Conservation (phyloP, 1,140 invertebrate species). For the Anagrus nilaparvatae region DNA sequence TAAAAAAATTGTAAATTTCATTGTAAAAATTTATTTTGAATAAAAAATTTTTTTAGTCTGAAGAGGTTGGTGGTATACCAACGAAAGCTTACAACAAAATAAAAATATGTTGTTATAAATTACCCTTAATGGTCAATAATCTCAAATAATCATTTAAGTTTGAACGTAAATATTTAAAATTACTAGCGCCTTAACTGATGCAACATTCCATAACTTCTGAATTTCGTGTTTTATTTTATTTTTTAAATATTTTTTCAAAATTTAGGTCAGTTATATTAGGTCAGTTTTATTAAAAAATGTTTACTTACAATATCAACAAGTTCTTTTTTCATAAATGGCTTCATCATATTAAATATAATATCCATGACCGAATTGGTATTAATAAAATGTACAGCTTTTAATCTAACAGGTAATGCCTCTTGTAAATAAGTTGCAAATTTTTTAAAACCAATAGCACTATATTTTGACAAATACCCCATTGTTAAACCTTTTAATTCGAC, state of each 20-base stretch:
- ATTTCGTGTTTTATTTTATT: slow-evolving; percentile 9
- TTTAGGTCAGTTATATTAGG: neutral
- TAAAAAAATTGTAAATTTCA: no score
- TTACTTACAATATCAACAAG: slow-evolving; percentile 42
- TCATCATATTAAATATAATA: slow-evolving; percentile 50
- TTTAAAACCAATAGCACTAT: slow-evolving; percentile 11
- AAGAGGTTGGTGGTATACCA: no score
- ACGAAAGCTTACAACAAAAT: no score
- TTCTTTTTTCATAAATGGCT: slow-evolving; percentile 56
- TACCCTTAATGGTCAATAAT: no score
- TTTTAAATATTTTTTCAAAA: neutral
- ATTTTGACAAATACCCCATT: slow-evolving; percentile 14
- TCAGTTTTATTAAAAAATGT: slow-evolving; percentile 4
- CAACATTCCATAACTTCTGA: slow-evolving; percentile 6
- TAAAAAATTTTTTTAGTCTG: no score
- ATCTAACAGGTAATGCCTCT: slow-evolving; percentile 46
- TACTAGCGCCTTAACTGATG: slow-evolving; percentile 2
- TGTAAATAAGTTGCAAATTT: slow-evolving; percentile 18
- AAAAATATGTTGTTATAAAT: no score
- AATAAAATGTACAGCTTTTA: slow-evolving; percentile 53
- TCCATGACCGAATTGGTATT: slow-evolving; percentile 54
- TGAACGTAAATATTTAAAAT: no score
- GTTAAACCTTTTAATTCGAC: slow-evolving; percentile 7
- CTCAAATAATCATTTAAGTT: no score
- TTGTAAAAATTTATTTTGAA: no score